A percentile compares a stretch with the other conserved stretches of the same genome.
These are phyloP conservation scores for Sturmia bella DNA, from an alignment of 2,888 invertebrate species.

Conservation along the genomic window DNA sequence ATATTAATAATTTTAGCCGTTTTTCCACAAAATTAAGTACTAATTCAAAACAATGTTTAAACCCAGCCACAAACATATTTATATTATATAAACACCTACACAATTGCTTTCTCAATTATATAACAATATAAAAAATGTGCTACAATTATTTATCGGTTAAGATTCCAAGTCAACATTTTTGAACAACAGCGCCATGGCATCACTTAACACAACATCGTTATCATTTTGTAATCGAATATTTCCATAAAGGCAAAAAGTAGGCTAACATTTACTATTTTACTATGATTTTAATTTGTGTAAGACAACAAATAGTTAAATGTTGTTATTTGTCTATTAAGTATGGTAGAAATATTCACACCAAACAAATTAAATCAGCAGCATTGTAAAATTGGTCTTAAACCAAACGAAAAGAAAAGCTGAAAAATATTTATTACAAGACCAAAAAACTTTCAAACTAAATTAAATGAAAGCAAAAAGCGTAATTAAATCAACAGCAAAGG, in stretches of 20 bases:
- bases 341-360: slow-evolving; percentile 25
- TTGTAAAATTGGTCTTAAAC: not conserved
- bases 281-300: slow-evolving; percentile 45
- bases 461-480: slow-evolving; percentile 21
- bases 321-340: slow-evolving; percentile 52
- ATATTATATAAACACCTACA: too few relatives aligned
- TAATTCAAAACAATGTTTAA: too few relatives aligned
- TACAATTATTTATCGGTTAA: not conserved
- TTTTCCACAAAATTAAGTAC: too few relatives aligned
- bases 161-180: not conserved
- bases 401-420: slow-evolving; percentile 4
- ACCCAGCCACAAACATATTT: too few relatives aligned
- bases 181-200: not conserved
- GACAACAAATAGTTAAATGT: slow-evolving; percentile 46
- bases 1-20: too few relatives aligned
- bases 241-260: slow-evolving; percentile 43
- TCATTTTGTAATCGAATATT: slow-evolving; percentile 48
- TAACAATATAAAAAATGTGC: too few relatives aligned
- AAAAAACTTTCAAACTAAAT: slow-evolving; percentile 47
- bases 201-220: not conserved
- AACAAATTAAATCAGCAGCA: not conserved
- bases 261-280: slow-evolving; percentile 28
- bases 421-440: slow-evolving; percentile 26
- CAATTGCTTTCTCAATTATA: too few relatives aligned
- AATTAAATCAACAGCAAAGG: slow-evolving; percentile 22